Evolutionary conservation across 2,888 invertebrate species (phyloP), one percentile per base, ranked within the genome.

Genomic region (Rhopalosiphum nymphaeae): DNA sequence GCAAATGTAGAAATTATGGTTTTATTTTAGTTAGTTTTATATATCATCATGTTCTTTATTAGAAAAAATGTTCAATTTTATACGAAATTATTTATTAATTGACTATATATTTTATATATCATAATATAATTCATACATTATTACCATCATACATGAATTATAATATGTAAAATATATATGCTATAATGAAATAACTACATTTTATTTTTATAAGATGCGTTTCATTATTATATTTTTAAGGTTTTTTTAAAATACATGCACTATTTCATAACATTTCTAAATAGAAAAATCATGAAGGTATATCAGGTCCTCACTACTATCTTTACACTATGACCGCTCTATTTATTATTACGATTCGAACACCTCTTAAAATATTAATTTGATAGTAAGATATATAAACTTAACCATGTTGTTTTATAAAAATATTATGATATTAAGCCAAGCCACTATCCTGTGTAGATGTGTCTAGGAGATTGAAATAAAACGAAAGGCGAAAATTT

Each of bases 301-400:
- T n/a, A 61, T n/a, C 67, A n/a, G 67, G n/a, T n/a, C 13, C 4
- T 3, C 1, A n/a, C 13, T 4, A 13, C 3, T 13, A 61, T 26
- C 29, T 1, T 13, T 67, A 0, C 13, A 16, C n/a, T 13, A n/a
- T 53, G 21, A 16, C 21, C 0, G n/a, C 13, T 1, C 3, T n/a
- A 0, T n/a, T n/a, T 67, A n/a, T n/a, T n/a, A 67, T n/a, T 67
- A n/a, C 1, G n/a, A n/a, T 29, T n/a, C 29, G 11, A 67, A 13
- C 4, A 67, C n/a, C 5, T n/a, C 13, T 67, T n/a, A 67, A n/a
- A 67, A n/a, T 11, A 2, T 61, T 29, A 0, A 10, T 61, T 61
- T 11, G 29, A 29, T 61, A 29, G 13, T n/a, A 21, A 53, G 21
- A 53, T 53, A n/a, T 67, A 67, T 3, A 67, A n/a, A 67, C 4